phyloP scores from a whole-genome alignment of 37 sponge, comb jelly and placozoan species.

The Diacarnus erythraeanus region DNA sequence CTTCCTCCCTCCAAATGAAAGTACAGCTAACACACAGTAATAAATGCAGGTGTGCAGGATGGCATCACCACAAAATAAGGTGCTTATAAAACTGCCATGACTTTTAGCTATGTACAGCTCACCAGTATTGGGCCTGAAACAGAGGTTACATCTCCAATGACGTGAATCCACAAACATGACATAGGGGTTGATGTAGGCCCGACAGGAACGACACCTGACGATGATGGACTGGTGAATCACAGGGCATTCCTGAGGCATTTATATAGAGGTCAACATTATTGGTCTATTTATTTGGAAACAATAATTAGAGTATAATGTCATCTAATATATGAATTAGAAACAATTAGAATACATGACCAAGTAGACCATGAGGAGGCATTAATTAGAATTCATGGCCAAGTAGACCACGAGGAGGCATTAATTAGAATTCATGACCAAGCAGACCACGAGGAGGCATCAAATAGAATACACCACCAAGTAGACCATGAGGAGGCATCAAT shows the following conservation, averaged over 20 bases:
- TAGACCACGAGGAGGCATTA: no score
- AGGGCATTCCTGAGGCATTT: slow-evolving; percentile 53
- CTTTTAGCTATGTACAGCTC: no score
- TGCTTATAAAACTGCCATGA: no score
- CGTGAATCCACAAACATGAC: slow-evolving; percentile 76
- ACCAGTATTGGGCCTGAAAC: slow-evolving; percentile 88
- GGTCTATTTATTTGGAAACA: neutral
- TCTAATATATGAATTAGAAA: neutral
- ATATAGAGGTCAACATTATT: no score
- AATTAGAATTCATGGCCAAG: no score
- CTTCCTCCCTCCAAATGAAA: no score
- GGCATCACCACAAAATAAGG: no score
- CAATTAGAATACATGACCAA: neutral
- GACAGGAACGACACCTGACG: slow-evolving; percentile 86
- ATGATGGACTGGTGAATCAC: slow-evolving; percentile 71
- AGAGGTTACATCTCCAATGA: slow-evolving; percentile 96
- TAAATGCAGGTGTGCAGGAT: no score
- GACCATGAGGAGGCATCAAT: neutral
- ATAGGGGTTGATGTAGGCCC: slow-evolving; percentile 97
- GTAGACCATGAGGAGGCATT: no score
- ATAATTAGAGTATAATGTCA: neutral
- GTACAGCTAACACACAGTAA: no score
- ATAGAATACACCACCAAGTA: neutral
- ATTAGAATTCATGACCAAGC: no score
- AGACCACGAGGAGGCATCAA: neutral